phyloP scores from a whole-genome alignment of 2,797 vertebrate species.

The Microctenopoma stevenorrisi region DNA sequence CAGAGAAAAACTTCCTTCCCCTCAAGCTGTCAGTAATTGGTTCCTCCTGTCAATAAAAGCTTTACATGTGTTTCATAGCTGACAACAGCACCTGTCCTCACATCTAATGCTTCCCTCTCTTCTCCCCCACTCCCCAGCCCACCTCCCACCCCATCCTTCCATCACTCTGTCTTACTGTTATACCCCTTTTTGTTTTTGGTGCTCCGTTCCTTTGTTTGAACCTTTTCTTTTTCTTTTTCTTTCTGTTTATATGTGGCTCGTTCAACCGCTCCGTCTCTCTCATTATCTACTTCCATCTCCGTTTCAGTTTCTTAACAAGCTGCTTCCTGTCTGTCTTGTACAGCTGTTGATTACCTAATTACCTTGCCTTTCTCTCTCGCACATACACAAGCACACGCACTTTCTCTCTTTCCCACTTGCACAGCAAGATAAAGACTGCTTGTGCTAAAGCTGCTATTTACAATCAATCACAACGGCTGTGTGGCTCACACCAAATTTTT shows the following conservation, averaged over 20 bases:
- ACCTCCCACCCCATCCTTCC: constrained; percentile 12
- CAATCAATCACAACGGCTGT: constrained; percentile 50
- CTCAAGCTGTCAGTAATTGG: constrained; percentile 57
- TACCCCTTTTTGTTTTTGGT: background rate
- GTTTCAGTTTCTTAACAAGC: constrained; percentile 76
- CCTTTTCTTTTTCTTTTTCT: constrained; percentile 26
- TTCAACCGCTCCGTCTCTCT: constrained; percentile 54
- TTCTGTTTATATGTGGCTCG: constrained; percentile 42
- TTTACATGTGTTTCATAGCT: constrained; percentile 59
- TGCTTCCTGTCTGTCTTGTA: constrained; percentile 77
- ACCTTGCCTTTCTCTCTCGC: constrained; percentile 60
- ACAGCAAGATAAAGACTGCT: constrained; percentile 24
- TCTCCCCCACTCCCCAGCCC: background rate
- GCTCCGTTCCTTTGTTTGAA: constrained; percentile 41
- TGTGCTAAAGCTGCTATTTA: constrained; percentile 45
- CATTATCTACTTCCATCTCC: constrained; percentile 74
- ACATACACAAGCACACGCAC: constrained; percentile 28
- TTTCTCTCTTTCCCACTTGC: background rate
- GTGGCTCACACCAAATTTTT: constrained; percentile 38
- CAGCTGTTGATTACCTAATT: constrained; percentile 83
- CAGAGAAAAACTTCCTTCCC: constrained; percentile 45
- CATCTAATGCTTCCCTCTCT: constrained; percentile 37
- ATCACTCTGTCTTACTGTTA: constrained; percentile 8
- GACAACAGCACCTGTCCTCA: constrained; percentile 67
- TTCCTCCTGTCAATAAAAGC: constrained; percentile 62